Evolutionary conservation across 2,113 vertebrate genomes (phyloP).

Genomic region (Andinoacara biseriatus): DNA sequence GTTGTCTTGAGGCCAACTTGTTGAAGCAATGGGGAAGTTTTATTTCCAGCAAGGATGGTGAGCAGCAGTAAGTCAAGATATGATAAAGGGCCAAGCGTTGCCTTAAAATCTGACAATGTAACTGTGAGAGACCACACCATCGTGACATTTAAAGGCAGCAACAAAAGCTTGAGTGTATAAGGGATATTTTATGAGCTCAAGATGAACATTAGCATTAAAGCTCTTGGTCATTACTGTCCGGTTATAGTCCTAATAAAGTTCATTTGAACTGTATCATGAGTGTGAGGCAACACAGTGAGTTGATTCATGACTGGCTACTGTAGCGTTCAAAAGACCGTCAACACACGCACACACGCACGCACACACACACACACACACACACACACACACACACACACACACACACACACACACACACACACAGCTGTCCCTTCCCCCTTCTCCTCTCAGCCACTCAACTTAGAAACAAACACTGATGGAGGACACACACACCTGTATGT

Average conservation of each 20-base stretch:
- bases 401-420: no score
- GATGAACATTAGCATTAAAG: background rate
- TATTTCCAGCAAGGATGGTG: constrained; percentile 31
- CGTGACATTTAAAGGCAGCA: background rate
- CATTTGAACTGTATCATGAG: background rate
- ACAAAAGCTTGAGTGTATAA: background rate
- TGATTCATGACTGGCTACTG: no score
- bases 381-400: no score
- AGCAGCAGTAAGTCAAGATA: constrained; percentile 26
- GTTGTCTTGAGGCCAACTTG: constrained; percentile 46
- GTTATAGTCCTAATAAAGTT: background rate
- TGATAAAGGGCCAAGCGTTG: background rate
- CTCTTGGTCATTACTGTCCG: background rate
- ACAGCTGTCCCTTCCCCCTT: no score
- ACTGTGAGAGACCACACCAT: background rate
- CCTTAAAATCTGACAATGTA: background rate
- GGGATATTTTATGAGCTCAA: background rate
- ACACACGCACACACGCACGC: no score
- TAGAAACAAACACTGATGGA: no score
- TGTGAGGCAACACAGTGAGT: background rate
- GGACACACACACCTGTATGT: no score
- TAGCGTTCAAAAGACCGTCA: no score
- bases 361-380: no score
- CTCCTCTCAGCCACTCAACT: no score
- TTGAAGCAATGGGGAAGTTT: constrained; percentile 43